phyloP scores from a whole-genome alignment of 1,140 invertebrate genomes.

The Cherax quadricarinatus region DNA sequence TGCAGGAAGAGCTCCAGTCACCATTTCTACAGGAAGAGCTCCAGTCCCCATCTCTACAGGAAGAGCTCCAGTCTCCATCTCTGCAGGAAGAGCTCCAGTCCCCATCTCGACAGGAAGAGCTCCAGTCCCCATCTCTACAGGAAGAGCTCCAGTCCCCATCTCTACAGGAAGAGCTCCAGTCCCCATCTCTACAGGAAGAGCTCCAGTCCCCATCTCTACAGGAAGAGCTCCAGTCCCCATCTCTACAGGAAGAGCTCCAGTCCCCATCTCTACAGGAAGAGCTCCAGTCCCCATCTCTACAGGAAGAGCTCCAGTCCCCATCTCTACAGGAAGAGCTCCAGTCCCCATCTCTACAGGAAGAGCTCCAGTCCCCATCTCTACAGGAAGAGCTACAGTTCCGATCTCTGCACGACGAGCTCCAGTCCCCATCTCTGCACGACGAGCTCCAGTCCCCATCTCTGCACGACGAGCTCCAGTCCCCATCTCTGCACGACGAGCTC shows the following conservation, averaged over 20 bases:
- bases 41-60: neutral
- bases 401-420: constrained; percentile 2
- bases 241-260: neutral
- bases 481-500: neutral
- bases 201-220: neutral
- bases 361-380: neutral
- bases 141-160: neutral
- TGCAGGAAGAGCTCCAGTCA: neutral
- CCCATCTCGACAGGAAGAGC: neutral
- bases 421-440: constrained; percentile 17
- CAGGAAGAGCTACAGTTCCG: neutral
- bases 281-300: too few species aligned
- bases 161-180: neutral
- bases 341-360: neutral
- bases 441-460: neutral
- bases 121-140: too few species aligned
- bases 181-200: neutral
- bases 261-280: neutral
- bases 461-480: neutral
- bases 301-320: neutral
- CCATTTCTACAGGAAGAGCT: neutral
- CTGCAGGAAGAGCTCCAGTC: neutral
- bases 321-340: neutral
- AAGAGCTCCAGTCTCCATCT: neutral
- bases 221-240: neutral